Evolutionary conservation across 1,140 invertebrate genomes (phyloP).

Genomic region (Lamellibrachia luymesi): DNA sequence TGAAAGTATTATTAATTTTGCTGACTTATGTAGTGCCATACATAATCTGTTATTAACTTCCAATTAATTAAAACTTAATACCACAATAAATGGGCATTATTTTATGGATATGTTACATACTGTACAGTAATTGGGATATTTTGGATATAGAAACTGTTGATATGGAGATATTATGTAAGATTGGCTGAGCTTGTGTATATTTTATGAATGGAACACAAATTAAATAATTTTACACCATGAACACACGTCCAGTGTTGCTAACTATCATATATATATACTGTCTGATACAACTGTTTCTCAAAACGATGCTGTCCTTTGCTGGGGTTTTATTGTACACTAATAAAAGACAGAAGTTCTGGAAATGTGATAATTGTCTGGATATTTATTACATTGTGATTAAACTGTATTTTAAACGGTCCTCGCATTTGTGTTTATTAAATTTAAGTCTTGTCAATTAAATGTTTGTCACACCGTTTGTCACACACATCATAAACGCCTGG

Average conservation of each 20-base stretch:
- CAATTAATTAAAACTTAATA: neutral
- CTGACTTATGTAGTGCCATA: neutral
- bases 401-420: neutral
- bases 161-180: neutral
- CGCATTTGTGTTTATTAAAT: neutral
- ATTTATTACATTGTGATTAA: neutral
- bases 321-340: neutral
- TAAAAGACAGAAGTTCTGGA: neutral
- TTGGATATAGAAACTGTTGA: neutral
- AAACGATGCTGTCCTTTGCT: neutral
- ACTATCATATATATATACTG: neutral
- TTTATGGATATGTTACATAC: neutral
- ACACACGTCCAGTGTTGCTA: neutral
- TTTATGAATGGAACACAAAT: neutral
- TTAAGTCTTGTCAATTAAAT: neutral
- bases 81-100: neutral
- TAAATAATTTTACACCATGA: neutral
- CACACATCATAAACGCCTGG: no score
- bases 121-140: neutral
- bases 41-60: neutral
- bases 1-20: neutral
- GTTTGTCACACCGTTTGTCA: no score
- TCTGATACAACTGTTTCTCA: neutral
- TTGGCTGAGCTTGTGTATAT: neutral
- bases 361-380: no score